A percentile compares a stretch with the other conserved stretches of the same genome.
These are phyloP conservation scores for Pempheris klunzingeri DNA, from an alignment of 2,797 vertebrate genomes.

Conservation along the genomic window DNA sequence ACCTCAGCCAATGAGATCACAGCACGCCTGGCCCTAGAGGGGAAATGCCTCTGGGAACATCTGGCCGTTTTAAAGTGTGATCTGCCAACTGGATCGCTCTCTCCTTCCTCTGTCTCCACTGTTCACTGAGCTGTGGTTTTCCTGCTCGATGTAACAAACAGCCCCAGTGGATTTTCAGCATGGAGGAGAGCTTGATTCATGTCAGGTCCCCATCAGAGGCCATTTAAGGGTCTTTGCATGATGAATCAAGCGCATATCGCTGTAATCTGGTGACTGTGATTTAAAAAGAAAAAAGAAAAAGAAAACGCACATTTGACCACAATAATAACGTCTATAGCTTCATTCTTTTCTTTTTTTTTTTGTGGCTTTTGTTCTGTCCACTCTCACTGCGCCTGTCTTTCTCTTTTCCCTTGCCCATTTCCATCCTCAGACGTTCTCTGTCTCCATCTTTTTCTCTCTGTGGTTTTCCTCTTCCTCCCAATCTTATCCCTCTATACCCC, in stretches of 20 bases:
- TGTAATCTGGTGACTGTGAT: slow-evolving; percentile 20
- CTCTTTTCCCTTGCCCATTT: slow-evolving; percentile 26
- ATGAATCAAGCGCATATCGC: slow-evolving; percentile 13
- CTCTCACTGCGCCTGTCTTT: slow-evolving; percentile 16
- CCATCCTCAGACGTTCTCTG: slow-evolving; percentile 33
- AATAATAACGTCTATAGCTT: slow-evolving; percentile 35
- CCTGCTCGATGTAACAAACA: slow-evolving; percentile 43
- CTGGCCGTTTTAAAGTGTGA: neutral
- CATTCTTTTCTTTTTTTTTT: neutral
- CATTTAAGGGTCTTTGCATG: slow-evolving; percentile 6
- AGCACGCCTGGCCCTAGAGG: neutral
- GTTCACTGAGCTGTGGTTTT: slow-evolving; percentile 44
- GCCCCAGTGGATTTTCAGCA: slow-evolving; percentile 41
- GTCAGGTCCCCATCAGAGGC: slow-evolving; percentile 32
- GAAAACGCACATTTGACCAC: slow-evolving; percentile 27
- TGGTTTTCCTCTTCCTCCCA: slow-evolving; percentile 47
- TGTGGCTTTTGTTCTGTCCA: slow-evolving; percentile 19
- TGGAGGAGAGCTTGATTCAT: slow-evolving; percentile 54
- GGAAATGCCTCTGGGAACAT: slow-evolving; percentile 1
- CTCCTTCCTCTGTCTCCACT: slow-evolving; percentile 22
- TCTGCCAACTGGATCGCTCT: slow-evolving; percentile 31
- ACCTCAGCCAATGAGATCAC: neutral
- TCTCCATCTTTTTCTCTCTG: slow-evolving; percentile 33
- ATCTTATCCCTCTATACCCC: neutral
- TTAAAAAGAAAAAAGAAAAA: too few species aligned